Conservation (phyloP, 35 echinoderm and acorn worm species). For the Diadema setosum region DNA sequence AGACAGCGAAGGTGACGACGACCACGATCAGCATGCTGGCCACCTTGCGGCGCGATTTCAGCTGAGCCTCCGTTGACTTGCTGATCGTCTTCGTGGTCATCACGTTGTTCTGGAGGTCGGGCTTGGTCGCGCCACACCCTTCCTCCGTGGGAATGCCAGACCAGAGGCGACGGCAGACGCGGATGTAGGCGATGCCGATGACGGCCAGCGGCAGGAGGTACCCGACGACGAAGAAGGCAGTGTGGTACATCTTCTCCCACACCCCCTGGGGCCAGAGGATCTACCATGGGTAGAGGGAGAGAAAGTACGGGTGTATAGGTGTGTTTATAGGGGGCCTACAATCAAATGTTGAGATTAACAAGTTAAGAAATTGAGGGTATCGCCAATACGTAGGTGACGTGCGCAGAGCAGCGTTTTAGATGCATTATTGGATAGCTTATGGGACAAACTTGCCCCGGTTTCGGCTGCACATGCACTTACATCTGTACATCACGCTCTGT, state of each 20-base stretch:
- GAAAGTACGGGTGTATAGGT: neutral
- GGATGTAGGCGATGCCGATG: conserved; percentile 15
- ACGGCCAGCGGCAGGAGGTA: conserved; percentile 52
- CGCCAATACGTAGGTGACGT: no score
- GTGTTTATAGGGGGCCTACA: no score
- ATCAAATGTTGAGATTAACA: no score
- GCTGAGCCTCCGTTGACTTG: conserved; percentile 64
- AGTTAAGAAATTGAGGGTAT: no score
- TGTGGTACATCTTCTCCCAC: conserved; percentile 35
- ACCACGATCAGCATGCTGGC: conserved; percentile 94
- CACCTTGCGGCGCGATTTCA: conserved; percentile 76
- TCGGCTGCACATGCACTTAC: no score
- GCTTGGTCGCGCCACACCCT: neutral
- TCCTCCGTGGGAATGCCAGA: conserved; percentile 87
- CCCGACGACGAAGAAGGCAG: neutral
- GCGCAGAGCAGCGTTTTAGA: no score
- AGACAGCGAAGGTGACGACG: conserved; percentile 79
- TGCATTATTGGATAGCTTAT: no score
- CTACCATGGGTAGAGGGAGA: neutral
- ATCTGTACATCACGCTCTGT: no score
- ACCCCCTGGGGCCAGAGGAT: neutral
- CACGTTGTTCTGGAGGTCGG: neutral
- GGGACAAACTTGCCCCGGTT: no score
- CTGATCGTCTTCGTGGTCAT: conserved; percentile 23
- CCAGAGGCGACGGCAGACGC: conserved; percentile 77